phyloP scores from a whole-genome alignment of 1,140 invertebrate genomes.

The Leptestheria dahalacensis region DNA sequence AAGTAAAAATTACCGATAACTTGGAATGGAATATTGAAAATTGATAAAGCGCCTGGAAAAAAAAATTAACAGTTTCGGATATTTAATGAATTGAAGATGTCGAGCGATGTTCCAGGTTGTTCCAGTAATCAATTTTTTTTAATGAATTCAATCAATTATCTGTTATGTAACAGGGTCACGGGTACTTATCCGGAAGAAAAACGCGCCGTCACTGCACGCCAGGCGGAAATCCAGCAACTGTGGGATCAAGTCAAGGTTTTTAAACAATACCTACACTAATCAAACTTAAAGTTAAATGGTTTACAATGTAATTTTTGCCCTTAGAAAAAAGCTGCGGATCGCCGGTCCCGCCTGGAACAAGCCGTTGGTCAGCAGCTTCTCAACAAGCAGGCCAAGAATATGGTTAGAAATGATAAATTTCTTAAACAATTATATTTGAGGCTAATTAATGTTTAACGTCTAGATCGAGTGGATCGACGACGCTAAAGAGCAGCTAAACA shows the following conservation, averaged over 20 bases:
- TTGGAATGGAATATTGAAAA: too few relatives aligned
- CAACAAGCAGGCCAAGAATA: constrained; percentile 63
- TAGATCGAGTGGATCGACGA: constrained; percentile 56
- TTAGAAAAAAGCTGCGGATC: constrained; percentile 61
- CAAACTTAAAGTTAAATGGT: neutral
- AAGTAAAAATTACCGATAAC: too few relatives aligned
- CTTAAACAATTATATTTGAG: constrained; percentile 6
- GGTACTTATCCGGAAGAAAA: constrained; percentile 76
- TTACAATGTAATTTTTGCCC: constrained; percentile 10
- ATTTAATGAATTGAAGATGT: too few relatives aligned
- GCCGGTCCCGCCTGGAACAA: constrained; percentile 66
- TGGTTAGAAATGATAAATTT: constrained; percentile 35
- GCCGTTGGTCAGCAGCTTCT: constrained; percentile 91
- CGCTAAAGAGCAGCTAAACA: constrained; percentile 63
- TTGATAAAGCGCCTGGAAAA: too few relatives aligned
- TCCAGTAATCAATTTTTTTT: too few relatives aligned
- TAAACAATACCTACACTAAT: constrained; percentile 1
- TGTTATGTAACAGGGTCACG: too few relatives aligned
- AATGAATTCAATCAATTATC: too few relatives aligned
- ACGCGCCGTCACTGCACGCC: constrained; percentile 63
- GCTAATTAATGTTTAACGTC: neutral
- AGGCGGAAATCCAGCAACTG: constrained; percentile 67
- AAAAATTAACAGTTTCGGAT: too few relatives aligned
- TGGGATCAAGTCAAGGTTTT: constrained; percentile 64
- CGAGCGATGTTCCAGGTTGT: too few relatives aligned